Evolutionary conservation across 2,888 invertebrate species (phyloP).

Genomic region (Tenthredo distinguenda): DNA sequence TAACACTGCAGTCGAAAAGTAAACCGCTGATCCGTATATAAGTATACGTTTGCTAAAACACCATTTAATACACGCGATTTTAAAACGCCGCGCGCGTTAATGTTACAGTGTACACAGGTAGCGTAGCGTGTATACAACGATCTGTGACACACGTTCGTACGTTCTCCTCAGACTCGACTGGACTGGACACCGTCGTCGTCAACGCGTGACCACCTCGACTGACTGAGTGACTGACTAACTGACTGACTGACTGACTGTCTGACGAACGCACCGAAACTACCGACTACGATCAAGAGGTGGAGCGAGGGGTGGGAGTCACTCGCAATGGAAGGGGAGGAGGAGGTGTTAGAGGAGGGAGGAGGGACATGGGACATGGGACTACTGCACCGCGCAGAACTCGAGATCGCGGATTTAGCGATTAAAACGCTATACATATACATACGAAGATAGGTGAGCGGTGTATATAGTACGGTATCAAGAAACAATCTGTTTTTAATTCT

Average conservation of each 20-base stretch:
- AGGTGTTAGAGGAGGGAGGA: conserved; percentile 34
- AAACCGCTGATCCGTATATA: background rate
- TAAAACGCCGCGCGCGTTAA: background rate
- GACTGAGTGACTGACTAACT: conserved; percentile 62
- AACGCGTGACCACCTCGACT: conserved; percentile 60
- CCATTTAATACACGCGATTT: background rate
- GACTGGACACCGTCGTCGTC: background rate
- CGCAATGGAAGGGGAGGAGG: conserved; percentile 31
- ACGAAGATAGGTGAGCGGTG: background rate
- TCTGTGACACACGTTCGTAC: background rate
- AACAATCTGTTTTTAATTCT: background rate
- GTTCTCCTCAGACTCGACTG: background rate
- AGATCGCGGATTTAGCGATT: conserved; percentile 21
- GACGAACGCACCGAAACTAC: conserved; percentile 49
- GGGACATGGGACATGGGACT: conserved; percentile 36
- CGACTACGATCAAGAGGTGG: conserved; percentile 48
- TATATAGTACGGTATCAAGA: too few relatives aligned
- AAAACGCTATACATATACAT: background rate
- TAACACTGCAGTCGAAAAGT: background rate
- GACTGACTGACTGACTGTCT: conserved; percentile 48
- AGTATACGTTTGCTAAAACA: background rate
- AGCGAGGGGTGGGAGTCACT: conserved; percentile 47
- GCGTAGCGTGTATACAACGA: background rate
- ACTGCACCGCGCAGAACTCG: conserved; percentile 35
- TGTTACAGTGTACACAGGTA: background rate